Evolutionary conservation across 1,140 invertebrate genomes (phyloP).

Genomic region (Mycetomoellerius zeteki): DNA sequence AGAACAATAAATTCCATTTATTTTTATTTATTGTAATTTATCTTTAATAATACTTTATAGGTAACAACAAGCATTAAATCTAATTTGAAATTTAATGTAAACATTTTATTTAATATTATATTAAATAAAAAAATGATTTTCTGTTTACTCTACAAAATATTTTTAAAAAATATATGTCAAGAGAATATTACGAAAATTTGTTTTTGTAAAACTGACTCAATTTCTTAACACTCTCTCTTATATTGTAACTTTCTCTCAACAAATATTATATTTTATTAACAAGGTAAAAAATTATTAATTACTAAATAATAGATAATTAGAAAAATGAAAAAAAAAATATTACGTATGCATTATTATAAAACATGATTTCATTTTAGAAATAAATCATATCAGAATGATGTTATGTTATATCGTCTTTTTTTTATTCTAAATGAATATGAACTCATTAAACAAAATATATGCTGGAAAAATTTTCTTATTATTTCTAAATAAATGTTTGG

Average conservation of each 20-base stretch:
- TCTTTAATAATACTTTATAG: too few relatives aligned
- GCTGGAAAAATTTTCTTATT: background rate
- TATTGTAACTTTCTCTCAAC: background rate
- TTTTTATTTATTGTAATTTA: too few relatives aligned
- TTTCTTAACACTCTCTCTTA: background rate
- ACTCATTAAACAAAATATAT: background rate
- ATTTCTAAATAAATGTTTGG: background rate
- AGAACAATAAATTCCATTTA: too few relatives aligned
- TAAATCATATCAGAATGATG: background rate
- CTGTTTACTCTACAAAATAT: background rate
- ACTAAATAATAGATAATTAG: background rate
- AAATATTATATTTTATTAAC: background rate
- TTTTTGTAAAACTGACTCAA: background rate
- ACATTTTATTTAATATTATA: background rate
- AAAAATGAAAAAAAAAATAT: background rate
- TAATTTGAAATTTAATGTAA: background rate
- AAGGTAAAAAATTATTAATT: background rate
- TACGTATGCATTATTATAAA: background rate
- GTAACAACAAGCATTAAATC: background rate
- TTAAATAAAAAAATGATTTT: background rate
- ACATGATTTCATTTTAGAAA: background rate
- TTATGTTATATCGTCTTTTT: background rate
- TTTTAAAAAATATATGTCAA: background rate
- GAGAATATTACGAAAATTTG: background rate
- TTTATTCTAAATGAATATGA: background rate